Evolutionary conservation across 2,888 invertebrate species (phyloP), one percentile per base, ranked within the genome.

Genomic region (Drosophila putrida): DNA sequence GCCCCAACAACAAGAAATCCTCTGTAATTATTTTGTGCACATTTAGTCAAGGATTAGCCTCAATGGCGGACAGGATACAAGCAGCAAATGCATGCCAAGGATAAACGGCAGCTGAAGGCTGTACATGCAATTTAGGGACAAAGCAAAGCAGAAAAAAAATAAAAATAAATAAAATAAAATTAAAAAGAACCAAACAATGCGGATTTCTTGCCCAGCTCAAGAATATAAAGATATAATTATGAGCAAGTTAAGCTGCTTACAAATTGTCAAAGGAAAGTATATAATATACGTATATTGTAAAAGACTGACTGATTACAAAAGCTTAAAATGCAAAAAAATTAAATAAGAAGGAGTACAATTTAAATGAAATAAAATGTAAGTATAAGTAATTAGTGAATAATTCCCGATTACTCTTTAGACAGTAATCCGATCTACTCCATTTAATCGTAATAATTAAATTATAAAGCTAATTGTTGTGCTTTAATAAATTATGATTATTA

Each of bases 11-110:
- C 44, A 61, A 72, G 51, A 65, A 62, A 63, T 60, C 36, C 55
- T 15, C 43, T 55, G 54, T 70, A 80, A 71, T 80, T 71, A 74
- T 80, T 69, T 74, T 62, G 64, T 50, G 47, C 64, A 66, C 69
- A 73, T 71, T 73, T 64, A 64, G 77, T 62, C 62, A 71, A 65
- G 80, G 80, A 74, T 74, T 71, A 67, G 64, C 63, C 64, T 44
- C 58, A 71, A 50, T 49, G 38, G 47, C 38, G 51, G 43, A 41
- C 39, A 62, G 69, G 44, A 58, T 41, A 53, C 49, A 58, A 57
- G 38, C 49, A 58, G 9, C 47, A 47, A 75, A 59, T 60, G 33
- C 53, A 68, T 49, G 50, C 46, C 54, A 27, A 57, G 28, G 59
- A 60, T 36, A 43, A 53, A 28, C 46, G 15, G 20, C 55, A 35